Evolutionary conservation across 2,888 invertebrate species (phyloP).

Genomic region (Gisinianus flammeolus): DNA sequence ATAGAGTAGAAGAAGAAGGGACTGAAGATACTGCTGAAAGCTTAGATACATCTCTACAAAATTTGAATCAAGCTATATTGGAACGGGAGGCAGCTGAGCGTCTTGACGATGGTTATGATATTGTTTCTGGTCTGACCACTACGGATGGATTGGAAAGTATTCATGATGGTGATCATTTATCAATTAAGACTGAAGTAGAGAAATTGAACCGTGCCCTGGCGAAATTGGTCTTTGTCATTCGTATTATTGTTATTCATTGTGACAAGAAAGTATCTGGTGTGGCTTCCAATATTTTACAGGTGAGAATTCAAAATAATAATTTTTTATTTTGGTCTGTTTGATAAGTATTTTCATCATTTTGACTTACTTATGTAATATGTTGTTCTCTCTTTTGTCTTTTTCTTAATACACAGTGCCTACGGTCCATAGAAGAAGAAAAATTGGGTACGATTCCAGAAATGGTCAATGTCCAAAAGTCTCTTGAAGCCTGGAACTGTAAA

Average conservation of each 20-base stretch:
- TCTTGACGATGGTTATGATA: constrained; percentile 44
- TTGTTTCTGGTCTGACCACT: constrained; percentile 3
- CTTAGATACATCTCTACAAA: constrained; percentile 46
- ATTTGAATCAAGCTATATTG: constrained; percentile 56
- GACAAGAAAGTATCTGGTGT: constrained; percentile 55
- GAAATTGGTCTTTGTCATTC: constrained; percentile 50
- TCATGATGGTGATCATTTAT: constrained; percentile 21
- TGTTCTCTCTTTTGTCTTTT: background rate
- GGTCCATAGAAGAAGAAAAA: constrained; percentile 54
- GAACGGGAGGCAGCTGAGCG: constrained; percentile 56
- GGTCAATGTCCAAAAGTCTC: constrained; percentile 52
- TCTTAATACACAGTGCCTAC: constrained; percentile 46
- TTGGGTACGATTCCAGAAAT: constrained; percentile 49
- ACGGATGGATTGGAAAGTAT: constrained; percentile 22
- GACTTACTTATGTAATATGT: background rate
- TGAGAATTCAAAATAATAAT: too few species aligned
- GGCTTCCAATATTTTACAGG: constrained; percentile 57
- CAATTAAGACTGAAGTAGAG: constrained; percentile 46
- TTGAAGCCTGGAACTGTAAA: constrained; percentile 52
- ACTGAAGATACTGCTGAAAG: background rate
- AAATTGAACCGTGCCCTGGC: constrained; percentile 53
- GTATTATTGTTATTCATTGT: constrained; percentile 55
- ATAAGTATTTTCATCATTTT: background rate
- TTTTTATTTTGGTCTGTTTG: background rate
- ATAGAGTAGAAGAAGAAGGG: background rate